Percentiles rank a stretch among this genome's conserved stretches.
phyloP scores from a whole-genome alignment of 92 coral and sea anemone genomes.

The Siderastrea siderea region DNA sequence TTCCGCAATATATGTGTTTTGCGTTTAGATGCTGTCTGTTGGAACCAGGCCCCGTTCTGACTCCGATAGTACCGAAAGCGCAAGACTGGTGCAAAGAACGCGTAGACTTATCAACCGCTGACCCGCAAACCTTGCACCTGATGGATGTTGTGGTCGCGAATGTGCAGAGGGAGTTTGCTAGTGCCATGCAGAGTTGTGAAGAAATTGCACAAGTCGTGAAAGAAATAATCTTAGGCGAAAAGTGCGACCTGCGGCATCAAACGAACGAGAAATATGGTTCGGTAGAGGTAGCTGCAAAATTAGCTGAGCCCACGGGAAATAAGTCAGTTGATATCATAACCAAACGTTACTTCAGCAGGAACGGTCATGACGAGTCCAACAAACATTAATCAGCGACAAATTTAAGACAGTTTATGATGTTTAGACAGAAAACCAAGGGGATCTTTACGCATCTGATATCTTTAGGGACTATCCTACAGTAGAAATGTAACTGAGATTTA shows the following conservation, averaged over 20 bases:
- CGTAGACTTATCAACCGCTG: constrained; percentile 48
- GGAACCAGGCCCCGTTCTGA: constrained; percentile 91
- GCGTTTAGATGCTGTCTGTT: constrained; percentile 78
- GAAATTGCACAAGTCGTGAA: constrained; percentile 82
- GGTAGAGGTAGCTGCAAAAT: constrained; percentile 28
- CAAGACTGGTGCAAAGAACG: constrained; percentile 14
- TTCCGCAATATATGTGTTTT: not conserved
- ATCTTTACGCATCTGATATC: too few species aligned
- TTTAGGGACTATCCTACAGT: too few species aligned
- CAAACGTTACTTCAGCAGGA: not conserved
- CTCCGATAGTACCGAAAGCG: constrained; percentile 26
- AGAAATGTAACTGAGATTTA: too few species aligned
- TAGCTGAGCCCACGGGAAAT: constrained; percentile 35
- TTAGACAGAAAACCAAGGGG: too few species aligned
- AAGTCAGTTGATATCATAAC: constrained; percentile 9
- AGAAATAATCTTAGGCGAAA: constrained; percentile 76
- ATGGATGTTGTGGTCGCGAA: constrained; percentile 63
- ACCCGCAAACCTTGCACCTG: constrained; percentile 72
- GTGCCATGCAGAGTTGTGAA: constrained; percentile 42
- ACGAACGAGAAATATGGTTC: constrained; percentile 61
- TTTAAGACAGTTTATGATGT: too few species aligned
- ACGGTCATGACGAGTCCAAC: not conserved
- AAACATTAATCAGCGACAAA: not conserved
- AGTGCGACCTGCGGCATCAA: constrained; percentile 86
- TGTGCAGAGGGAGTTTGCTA: constrained; percentile 29